These are phyloP conservation scores for Chouioia cunea DNA, from an alignment of 2,888 invertebrate species.

Conservation along the genomic window DNA sequence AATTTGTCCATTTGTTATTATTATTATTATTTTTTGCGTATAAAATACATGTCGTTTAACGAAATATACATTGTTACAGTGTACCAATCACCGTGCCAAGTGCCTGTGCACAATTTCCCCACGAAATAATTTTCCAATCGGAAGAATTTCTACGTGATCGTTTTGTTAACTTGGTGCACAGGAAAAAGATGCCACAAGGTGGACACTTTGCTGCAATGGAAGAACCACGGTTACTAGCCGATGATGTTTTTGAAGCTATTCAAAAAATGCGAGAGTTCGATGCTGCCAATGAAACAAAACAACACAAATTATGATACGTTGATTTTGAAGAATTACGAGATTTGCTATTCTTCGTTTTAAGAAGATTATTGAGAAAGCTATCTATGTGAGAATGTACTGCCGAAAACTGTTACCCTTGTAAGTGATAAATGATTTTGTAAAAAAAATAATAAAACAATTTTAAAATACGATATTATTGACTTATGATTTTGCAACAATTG, in stretches of 20 bases:
- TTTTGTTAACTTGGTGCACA: constrained; percentile 59
- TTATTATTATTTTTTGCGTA: neutral
- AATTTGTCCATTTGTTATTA: no score
- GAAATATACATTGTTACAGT: constrained; percentile 36
- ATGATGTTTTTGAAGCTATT: constrained; percentile 59
- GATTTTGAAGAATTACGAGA: neutral
- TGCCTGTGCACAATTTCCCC: constrained; percentile 62
- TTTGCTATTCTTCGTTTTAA: no score
- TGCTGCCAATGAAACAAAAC: neutral
- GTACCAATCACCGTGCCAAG: constrained; percentile 57
- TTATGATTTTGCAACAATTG: no score
- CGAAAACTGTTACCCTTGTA: no score
- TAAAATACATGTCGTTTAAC: neutral
- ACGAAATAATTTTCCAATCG: constrained; percentile 58
- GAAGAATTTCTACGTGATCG: constrained; percentile 56
- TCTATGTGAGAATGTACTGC: no score
- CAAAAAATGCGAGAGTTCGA: constrained; percentile 45
- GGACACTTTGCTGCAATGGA: constrained; percentile 66
- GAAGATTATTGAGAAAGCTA: no score
- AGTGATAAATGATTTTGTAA: no score
- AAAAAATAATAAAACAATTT: no score
- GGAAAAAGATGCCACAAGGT: constrained; percentile 58
- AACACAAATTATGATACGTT: neutral
- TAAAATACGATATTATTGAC: no score
- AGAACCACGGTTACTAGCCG: constrained; percentile 60